These are phyloP conservation scores for Netelia fuscicornis DNA, from an alignment of 2,888 invertebrate genomes.

Conservation along the genomic window DNA sequence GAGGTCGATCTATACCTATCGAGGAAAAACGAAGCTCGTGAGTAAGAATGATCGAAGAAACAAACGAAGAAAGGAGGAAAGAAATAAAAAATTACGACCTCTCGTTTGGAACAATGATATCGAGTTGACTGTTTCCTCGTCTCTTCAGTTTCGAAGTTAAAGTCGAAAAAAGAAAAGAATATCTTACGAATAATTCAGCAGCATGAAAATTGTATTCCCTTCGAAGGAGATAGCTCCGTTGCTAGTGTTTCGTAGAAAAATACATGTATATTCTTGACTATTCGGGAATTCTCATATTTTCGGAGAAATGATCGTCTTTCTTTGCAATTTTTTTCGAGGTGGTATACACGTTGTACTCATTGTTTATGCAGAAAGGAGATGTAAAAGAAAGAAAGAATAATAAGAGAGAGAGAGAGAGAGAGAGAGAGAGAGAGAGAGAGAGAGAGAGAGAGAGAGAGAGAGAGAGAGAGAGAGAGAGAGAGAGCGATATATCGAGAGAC, in stretches of 20 bases:
- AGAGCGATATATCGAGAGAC: not conserved
- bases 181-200: conserved; percentile 16
- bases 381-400: not conserved
- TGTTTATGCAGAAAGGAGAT: too few species aligned
- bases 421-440: not conserved
- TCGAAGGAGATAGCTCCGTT: not conserved
- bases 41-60: conserved; percentile 32
- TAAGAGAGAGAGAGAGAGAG: not conserved
- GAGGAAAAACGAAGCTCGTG: conserved; percentile 30
- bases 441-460: not conserved
- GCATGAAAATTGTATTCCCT: conserved; percentile 54
- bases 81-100: conserved; percentile 43
- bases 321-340: conserved; percentile 12
- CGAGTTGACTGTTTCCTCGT: conserved; percentile 35
- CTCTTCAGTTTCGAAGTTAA: conserved; percentile 36
- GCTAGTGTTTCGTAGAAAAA: conserved; percentile 25
- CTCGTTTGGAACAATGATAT: conserved; percentile 58
- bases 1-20: conserved; percentile 2
- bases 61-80: conserved; percentile 17
- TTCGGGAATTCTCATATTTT: conserved; percentile 23
- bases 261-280: not conserved
- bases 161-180: conserved; percentile 17
- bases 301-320: not conserved
- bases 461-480: not conserved
- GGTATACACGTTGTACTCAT: not conserved